Evolutionary conservation across 2,797 vertebrate species (phyloP).

Genomic region (Coendou prehensilis): DNA sequence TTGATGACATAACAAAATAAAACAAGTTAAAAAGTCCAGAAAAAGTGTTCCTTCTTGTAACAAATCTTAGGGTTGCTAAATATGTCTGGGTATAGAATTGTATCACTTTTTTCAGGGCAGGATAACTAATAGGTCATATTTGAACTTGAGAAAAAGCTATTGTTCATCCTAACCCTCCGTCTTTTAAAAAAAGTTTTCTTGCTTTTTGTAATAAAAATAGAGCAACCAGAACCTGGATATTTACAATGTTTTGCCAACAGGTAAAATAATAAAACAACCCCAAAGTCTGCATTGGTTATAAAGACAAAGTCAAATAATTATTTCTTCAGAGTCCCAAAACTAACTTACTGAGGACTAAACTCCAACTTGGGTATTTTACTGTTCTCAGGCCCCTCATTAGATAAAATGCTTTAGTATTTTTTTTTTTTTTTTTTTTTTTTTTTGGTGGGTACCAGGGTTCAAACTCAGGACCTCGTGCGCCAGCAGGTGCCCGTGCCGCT

Average conservation of each 20-base stretch:
- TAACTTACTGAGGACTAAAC: constrained; percentile 15
- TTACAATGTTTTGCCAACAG: constrained; percentile 64
- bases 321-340: constrained; percentile 47
- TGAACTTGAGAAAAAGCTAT: constrained; percentile 48
- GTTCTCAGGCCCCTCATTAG: constrained; percentile 25
- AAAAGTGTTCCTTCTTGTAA: constrained; percentile 27
- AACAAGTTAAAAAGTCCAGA: constrained; percentile 17
- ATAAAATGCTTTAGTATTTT: constrained; percentile 59
- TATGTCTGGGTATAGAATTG: constrained; percentile 21
- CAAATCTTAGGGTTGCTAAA: constrained; percentile 27
- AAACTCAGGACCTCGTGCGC: no score
- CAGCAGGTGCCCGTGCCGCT: no score
- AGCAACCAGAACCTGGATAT: constrained; percentile 41
- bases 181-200: constrained; percentile 53
- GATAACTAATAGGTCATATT: constrained; percentile 41
- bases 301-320: constrained; percentile 42
- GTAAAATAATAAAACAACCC: background rate
- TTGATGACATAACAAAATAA: background rate
- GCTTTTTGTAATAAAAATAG: constrained; percentile 65
- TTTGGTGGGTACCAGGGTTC: no score
- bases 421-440: no score
- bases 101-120: constrained; percentile 54
- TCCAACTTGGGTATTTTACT: constrained; percentile 53
- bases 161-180: constrained; percentile 56
- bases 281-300: background rate